Conservation (phyloP, 2,797 vertebrate species). For the Hipposideros larvatus region DNA sequence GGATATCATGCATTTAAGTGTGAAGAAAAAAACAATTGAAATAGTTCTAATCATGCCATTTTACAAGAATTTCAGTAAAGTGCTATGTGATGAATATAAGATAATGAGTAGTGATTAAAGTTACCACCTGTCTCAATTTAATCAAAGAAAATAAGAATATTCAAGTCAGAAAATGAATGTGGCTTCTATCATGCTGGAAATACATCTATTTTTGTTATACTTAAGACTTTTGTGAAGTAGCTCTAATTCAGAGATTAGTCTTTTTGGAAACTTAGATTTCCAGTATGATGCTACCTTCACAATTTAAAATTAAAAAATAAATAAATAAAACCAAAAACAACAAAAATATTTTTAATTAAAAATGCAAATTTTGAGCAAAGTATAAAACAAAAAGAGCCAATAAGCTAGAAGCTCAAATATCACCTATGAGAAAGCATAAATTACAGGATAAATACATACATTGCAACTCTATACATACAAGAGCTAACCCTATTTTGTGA, state of each 20-base stretch:
- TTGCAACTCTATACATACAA: not conserved
- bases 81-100: not conserved
- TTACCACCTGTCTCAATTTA: conserved; percentile 65
- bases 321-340: not conserved
- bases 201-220: not conserved
- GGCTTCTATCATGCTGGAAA: conserved; percentile 18
- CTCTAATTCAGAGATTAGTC: not conserved
- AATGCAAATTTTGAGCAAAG: not conserved
- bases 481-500: not conserved
- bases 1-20: not conserved
- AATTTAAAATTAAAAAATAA: not conserved
- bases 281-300: not conserved
- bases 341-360: not conserved
- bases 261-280: not conserved
- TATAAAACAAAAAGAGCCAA: not conserved
- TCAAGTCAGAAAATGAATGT: conserved; percentile 52
- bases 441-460: not conserved
- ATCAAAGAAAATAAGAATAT: conserved; percentile 17
- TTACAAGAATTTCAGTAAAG: conserved; percentile 61
- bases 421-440: not conserved
- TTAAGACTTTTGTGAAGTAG: not conserved
- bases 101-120: conserved; percentile 57
- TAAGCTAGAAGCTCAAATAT: not conserved
- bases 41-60: conserved; percentile 44
- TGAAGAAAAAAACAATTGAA: conserved; percentile 57